A percentile compares a stretch with the other conserved stretches of the same genome.
phyloP scores from a whole-genome alignment of 1,140 invertebrate species.

The Araneus ventricosus region DNA sequence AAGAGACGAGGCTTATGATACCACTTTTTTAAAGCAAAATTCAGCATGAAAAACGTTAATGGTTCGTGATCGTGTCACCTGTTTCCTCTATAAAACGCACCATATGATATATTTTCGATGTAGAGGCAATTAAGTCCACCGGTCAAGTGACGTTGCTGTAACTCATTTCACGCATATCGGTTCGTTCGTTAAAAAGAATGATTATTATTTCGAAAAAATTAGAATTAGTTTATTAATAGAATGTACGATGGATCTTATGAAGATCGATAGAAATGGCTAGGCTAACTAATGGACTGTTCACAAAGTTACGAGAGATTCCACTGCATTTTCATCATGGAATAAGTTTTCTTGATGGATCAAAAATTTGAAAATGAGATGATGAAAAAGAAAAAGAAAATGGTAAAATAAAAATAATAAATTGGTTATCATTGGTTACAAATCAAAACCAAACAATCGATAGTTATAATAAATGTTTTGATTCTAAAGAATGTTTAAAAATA shows the following conservation, averaged over 20 bases:
- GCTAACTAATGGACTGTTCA: no score
- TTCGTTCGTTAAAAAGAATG: background rate
- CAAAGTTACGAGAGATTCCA: no score
- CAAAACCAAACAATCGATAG: no score
- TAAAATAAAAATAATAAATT: no score
- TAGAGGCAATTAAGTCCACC: background rate
- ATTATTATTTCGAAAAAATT: background rate
- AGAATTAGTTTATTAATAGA: background rate
- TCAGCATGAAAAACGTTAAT: constrained; percentile 16
- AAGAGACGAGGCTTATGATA: constrained; percentile 20
- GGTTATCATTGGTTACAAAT: no score
- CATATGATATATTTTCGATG: background rate
- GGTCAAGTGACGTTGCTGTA: background rate
- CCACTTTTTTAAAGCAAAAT: background rate
- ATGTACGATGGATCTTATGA: background rate
- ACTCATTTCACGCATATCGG: background rate
- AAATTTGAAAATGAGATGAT: no score
- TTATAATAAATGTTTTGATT: no score
- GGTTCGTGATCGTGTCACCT: background rate
- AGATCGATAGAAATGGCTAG: no score
- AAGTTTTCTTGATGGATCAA: no score
- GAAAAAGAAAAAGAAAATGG: no score
- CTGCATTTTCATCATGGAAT: no score
- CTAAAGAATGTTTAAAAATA: no score
- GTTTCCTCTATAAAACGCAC: background rate